A percentile compares a stretch with the other conserved stretches of the same genome.
phyloP scores from a whole-genome alignment of 1,140 invertebrate genomes.

The Drosophila obscura region DNA sequence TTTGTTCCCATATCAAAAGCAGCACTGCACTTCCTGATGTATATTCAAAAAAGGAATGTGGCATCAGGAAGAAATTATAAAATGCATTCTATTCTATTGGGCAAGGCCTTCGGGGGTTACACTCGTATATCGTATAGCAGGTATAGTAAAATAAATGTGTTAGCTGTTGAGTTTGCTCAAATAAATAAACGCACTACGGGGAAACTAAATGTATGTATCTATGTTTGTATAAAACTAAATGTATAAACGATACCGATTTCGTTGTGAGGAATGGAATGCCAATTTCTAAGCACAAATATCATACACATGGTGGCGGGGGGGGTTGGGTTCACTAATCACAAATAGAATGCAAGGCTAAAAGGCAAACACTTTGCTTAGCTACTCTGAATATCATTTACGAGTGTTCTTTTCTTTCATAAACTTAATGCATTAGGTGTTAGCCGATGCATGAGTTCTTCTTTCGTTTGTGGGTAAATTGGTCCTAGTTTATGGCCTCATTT shows the following conservation, averaged over 20 bases:
- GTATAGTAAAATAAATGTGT: slow-evolving; percentile 18
- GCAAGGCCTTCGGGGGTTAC: slow-evolving; percentile 14
- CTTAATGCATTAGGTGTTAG: slow-evolving; percentile 46
- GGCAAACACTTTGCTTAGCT: neutral
- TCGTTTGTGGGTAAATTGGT: neutral
- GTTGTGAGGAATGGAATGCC: slow-evolving; percentile 63
- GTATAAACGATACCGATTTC: slow-evolving; percentile 37
- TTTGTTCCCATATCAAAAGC: slow-evolving; percentile 28
- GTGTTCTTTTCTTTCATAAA: slow-evolving; percentile 16
- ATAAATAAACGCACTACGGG: slow-evolving; percentile 59
- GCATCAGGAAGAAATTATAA: slow-evolving; percentile 7
- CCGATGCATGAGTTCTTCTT: too few relatives aligned
- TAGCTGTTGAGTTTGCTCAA: slow-evolving; percentile 36
- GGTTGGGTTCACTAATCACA: slow-evolving; percentile 1
- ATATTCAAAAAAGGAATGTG: slow-evolving; percentile 19
- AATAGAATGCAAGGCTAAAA: slow-evolving; percentile 9
- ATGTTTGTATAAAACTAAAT: slow-evolving; percentile 31
- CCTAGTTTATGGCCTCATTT: slow-evolving; percentile 64
- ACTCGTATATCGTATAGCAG: slow-evolving; percentile 2
- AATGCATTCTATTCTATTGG: slow-evolving; percentile 11
- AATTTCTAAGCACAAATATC: slow-evolving; percentile 54
- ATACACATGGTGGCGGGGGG: slow-evolving; percentile 35
- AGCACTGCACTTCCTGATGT: slow-evolving; percentile 17
- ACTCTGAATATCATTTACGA: slow-evolving; percentile 49
- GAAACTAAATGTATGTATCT: slow-evolving; percentile 20